Conservation (phyloP, 2,888 invertebrate genomes). For the Himalopsyche tibetana region DNA sequence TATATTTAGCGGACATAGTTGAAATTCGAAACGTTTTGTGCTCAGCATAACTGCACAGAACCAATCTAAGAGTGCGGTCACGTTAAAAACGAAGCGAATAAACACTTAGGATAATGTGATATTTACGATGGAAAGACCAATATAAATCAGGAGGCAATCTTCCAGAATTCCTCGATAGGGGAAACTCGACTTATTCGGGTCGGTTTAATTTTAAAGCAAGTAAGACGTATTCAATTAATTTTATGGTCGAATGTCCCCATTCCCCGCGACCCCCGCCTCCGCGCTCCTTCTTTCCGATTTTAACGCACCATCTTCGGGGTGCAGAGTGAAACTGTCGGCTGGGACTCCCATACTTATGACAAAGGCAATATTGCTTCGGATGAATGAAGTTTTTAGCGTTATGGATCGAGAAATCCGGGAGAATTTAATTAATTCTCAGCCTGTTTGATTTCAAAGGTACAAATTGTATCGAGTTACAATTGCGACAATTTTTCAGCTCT, state of each 20-base stretch:
- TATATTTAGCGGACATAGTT: too few species aligned
- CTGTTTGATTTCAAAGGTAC: background rate
- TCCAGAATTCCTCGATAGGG: conserved; percentile 12
- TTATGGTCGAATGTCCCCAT: conserved; percentile 62
- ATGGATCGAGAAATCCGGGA: background rate
- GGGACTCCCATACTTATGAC: conserved; percentile 60
- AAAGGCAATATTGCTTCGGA: conserved; percentile 61
- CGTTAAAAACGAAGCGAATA: too few species aligned
- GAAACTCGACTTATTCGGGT: conserved; percentile 55
- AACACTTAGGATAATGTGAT: background rate
- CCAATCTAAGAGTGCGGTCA: too few species aligned
- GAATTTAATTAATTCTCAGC: background rate
- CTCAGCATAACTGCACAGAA: too few species aligned
- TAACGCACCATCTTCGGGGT: conserved; percentile 41
- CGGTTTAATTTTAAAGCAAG: conserved; percentile 66
- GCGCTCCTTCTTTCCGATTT: conserved; percentile 47
- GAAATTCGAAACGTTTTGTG: too few species aligned
- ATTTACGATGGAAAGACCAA: conserved; percentile 5
- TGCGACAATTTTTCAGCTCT: background rate
- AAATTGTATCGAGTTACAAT: background rate
- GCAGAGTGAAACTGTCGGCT: conserved; percentile 40
- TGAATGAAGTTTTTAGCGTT: conserved; percentile 24
- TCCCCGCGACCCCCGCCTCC: background rate
- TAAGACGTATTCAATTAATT: conserved; percentile 66
- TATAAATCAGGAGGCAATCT: conserved; percentile 6